Conservation (phyloP, 2,113 vertebrate genomes). For the Ranitomeya imitator region DNA sequence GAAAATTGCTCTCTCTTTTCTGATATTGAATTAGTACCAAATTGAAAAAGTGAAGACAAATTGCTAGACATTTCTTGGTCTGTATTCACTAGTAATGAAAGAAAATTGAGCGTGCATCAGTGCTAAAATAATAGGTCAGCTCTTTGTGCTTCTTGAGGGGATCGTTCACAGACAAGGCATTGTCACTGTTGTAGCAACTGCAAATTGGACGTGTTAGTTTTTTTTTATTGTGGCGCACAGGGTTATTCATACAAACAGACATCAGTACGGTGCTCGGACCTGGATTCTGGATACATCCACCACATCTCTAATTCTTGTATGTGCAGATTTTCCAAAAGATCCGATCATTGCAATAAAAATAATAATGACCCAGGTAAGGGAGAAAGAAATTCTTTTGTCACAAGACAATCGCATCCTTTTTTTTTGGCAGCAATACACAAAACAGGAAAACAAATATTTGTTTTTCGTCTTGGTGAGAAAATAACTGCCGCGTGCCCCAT, state of each 20-base stretch:
- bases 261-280: neutral
- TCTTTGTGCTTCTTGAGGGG: conserved; percentile 44
- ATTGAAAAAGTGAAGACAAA: conserved; percentile 56
- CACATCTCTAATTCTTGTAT: neutral
- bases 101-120: conserved; percentile 47
- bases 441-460: no score
- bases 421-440: no score
- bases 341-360: neutral
- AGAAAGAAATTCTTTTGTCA: neutral
- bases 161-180: conserved; percentile 22
- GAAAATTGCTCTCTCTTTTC: conserved; percentile 66
- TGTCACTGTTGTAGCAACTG: neutral
- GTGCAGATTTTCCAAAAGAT: neutral
- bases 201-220: conserved; percentile 23
- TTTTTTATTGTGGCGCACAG: conserved; percentile 19
- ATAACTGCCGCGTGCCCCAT: no score
- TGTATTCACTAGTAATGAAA: conserved; percentile 54
- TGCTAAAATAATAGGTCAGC: conserved; percentile 42
- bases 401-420: neutral
- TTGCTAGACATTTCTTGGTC: conserved; percentile 44
- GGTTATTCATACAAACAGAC: conserved; percentile 35
- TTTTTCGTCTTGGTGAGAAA: no score
- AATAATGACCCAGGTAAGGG: neutral
- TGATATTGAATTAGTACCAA: conserved; percentile 39
- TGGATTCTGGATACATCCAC: neutral